phyloP scores from a whole-genome alignment of 2,797 vertebrate genomes.

The Rhinatrema bivittatum region DNA sequence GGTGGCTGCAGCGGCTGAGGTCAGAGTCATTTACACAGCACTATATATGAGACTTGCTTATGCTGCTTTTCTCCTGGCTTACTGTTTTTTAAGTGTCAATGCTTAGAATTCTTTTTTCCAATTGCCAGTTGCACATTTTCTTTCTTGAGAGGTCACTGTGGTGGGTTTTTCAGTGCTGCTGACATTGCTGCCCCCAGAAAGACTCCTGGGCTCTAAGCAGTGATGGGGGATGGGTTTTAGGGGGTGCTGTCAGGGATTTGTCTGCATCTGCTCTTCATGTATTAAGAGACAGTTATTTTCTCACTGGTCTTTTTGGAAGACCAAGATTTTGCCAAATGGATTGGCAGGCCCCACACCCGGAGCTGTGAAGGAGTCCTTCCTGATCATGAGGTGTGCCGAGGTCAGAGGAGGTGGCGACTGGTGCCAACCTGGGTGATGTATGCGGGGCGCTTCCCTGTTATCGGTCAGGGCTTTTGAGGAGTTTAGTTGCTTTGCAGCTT shows the following conservation, averaged over 20 bases:
- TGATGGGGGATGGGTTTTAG: too few relatives aligned
- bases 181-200: too few relatives aligned
- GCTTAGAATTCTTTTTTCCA: slow-evolving; percentile 30
- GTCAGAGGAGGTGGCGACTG: too few relatives aligned
- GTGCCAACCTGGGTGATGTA: too few relatives aligned
- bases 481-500: too few relatives aligned
- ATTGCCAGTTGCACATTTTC: slow-evolving; percentile 23
- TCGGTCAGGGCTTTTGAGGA: too few relatives aligned
- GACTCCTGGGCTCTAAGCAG: too few relatives aligned
- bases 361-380: not conserved
- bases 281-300: too few relatives aligned
- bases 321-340: not conserved
- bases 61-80: slow-evolving; percentile 34
- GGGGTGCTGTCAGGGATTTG: not conserved
- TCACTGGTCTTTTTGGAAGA: not conserved
- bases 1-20: slow-evolving; percentile 15
- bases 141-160: too few relatives aligned
- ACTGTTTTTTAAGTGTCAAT: slow-evolving; percentile 15
- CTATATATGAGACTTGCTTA: slow-evolving; percentile 25
- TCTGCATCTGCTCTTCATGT: too few relatives aligned
- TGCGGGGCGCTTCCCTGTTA: not conserved
- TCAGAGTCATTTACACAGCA: slow-evolving; percentile 29
- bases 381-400: too few relatives aligned
- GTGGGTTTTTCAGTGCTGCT: too few relatives aligned
- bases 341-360: not conserved